Conservation (phyloP, 2,113 vertebrate species). For the Glaucidium brasilianum region DNA sequence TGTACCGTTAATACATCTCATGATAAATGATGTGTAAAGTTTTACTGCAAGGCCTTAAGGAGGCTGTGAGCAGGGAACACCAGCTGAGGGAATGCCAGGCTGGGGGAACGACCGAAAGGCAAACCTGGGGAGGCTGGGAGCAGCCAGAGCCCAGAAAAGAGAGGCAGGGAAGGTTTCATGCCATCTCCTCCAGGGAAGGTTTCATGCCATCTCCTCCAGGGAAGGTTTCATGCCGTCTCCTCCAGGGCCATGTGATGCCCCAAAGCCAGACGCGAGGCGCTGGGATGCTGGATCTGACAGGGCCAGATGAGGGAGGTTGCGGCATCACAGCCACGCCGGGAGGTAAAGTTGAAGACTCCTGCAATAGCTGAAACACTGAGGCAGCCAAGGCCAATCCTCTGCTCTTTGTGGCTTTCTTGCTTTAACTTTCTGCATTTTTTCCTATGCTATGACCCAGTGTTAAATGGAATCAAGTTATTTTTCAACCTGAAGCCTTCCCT, state of each 20-base stretch:
- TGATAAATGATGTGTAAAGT: constrained; percentile 55
- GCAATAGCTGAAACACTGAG: background rate
- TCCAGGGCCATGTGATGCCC: background rate
- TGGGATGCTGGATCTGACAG: background rate
- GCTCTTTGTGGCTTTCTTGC: background rate
- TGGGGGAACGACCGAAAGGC: background rate
- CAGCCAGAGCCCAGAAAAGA: background rate
- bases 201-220: background rate
- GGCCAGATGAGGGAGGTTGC: background rate
- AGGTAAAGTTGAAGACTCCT: background rate
- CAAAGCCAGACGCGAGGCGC: background rate
- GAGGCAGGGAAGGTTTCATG: background rate
- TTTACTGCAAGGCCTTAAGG: constrained; percentile 3
- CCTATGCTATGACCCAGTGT: background rate
- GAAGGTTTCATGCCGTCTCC: background rate
- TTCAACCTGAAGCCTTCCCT: background rate
- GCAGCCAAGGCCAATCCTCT: background rate
- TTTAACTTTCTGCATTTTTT: background rate
- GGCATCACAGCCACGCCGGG: background rate
- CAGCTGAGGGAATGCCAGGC: background rate
- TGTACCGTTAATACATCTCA: constrained; percentile 48
- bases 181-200: background rate
- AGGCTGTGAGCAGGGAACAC: background rate
- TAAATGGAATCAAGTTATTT: background rate
- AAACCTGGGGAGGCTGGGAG: background rate